phyloP scores from a whole-genome alignment of 2,888 invertebrate genomes.

The Drosophila suboccidentalis region DNA sequence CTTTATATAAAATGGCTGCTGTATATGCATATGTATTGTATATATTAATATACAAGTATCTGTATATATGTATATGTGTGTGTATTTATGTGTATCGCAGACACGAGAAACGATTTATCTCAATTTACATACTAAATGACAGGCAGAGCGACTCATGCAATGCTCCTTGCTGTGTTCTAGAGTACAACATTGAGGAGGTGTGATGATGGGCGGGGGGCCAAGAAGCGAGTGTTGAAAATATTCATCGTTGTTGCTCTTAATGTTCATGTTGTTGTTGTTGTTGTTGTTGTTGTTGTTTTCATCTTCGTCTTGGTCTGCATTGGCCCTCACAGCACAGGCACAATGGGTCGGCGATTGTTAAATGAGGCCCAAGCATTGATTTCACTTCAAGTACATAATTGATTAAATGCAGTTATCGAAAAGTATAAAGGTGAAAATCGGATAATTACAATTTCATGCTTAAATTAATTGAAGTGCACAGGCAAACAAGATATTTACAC shows the following conservation, averaged over 20 bases:
- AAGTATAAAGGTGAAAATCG: conserved; percentile 46
- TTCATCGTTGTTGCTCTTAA: conserved; percentile 15
- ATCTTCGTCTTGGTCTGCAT: conserved; percentile 23
- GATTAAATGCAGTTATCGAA: conserved; percentile 57
- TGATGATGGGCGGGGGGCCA: not conserved
- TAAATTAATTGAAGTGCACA: conserved; percentile 37
- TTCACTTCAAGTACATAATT: conserved; percentile 72
- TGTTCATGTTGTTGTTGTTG: not conserved
- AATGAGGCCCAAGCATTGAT: conserved; percentile 67
- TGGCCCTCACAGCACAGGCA: conserved; percentile 30
- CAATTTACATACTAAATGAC: conserved; percentile 82
- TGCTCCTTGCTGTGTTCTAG: conserved; percentile 51
- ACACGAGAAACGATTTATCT: conserved; percentile 80
- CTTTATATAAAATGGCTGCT: conserved; percentile 38
- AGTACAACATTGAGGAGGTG: conserved; percentile 9
- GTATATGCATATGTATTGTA: conserved; percentile 32
- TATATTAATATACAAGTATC: conserved; percentile 27
- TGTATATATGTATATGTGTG: conserved; percentile 15
- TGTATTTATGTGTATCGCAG: conserved; percentile 53
- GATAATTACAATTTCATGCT: conserved; percentile 55
- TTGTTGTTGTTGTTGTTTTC: conserved; percentile 13
- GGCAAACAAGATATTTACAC: conserved; percentile 13
- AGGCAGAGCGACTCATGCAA: conserved; percentile 73
- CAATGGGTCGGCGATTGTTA: conserved; percentile 55
- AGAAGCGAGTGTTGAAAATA: conserved; percentile 18